Conservation (phyloP, 2,888 invertebrate genomes). For the Drosophila neotestacea region DNA sequence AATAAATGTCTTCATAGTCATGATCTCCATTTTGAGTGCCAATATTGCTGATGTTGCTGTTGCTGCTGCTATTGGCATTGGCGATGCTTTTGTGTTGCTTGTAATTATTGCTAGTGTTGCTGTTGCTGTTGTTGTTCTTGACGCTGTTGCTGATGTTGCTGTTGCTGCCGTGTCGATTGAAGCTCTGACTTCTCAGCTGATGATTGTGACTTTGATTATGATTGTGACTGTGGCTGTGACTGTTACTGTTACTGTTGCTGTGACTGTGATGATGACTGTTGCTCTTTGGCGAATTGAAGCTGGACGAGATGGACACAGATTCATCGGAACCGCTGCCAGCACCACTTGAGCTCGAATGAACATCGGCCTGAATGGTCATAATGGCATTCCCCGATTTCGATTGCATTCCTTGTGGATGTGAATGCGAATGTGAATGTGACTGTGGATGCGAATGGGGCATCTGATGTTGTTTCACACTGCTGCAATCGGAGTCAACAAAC, state of each 20-base stretch:
- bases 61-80: conserved; percentile 38
- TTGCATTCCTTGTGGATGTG: conserved; percentile 37
- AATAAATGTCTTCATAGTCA: conserved; percentile 93
- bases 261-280: conserved; percentile 75
- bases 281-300: conserved; percentile 83
- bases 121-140: conserved; percentile 27
- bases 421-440: not conserved
- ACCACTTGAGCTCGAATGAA: conserved; percentile 91
- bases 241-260: conserved; percentile 49
- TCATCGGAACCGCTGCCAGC: conserved; percentile 88
- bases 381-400: conserved; percentile 82
- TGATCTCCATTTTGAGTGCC: conserved; percentile 86
- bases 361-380: conserved; percentile 93
- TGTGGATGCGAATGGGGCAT: conserved; percentile 9
- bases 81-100: conserved; percentile 43
- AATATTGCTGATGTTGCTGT: conserved; percentile 56
- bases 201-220: conserved; percentile 44
- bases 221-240: conserved; percentile 39
- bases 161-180: conserved; percentile 58
- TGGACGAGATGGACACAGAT: conserved; percentile 87
- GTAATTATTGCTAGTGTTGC: conserved; percentile 50
- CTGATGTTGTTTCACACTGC: conserved; percentile 77
- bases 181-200: conserved; percentile 70
- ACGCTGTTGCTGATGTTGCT: conserved; percentile 48
- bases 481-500: conserved; percentile 88